Percentiles rank a stretch among this genome's conserved stretches.
phyloP scores from a whole-genome alignment of 2,888 invertebrate genomes.

The Camptogramma bilineatum region DNA sequence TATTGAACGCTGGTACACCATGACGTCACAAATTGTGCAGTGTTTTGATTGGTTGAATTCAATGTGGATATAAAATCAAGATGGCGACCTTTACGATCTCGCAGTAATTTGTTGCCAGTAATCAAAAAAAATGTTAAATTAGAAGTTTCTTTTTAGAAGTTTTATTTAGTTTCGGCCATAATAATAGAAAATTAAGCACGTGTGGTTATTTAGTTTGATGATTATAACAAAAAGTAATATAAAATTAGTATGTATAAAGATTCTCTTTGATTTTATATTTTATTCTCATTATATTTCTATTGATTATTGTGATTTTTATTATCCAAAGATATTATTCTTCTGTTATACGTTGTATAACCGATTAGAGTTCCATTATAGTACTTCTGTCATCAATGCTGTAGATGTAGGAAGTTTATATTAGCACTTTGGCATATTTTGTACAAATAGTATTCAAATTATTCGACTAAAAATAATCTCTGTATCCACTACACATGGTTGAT shows the following conservation, averaged over 20 bases:
- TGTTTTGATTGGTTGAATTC: constrained; percentile 21
- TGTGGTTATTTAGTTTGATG: constrained; percentile 21
- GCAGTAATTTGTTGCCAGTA: constrained; percentile 27
- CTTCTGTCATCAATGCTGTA: constrained; percentile 29
- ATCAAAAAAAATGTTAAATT: constrained; percentile 3
- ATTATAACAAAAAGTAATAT: constrained; percentile 11
- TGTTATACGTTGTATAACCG: constrained; percentile 56
- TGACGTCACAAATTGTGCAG: constrained; percentile 33
- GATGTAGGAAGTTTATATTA: background rate
- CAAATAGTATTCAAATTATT: background rate
- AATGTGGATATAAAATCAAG: constrained; percentile 6
- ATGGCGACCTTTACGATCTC: constrained; percentile 21
- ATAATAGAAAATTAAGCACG: constrained; percentile 43
- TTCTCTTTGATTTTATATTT: constrained; percentile 35
- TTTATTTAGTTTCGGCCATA: constrained; percentile 49
- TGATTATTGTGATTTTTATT: constrained; percentile 54
- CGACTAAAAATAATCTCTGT: background rate
- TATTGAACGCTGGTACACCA: constrained; percentile 44
- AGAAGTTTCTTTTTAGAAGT: constrained; percentile 13
- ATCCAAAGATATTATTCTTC: constrained; percentile 62
- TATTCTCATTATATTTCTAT: constrained; percentile 42
- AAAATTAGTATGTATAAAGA: constrained; percentile 15
- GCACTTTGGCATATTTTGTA: background rate
- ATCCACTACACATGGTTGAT: constrained; percentile 3
- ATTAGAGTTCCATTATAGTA: constrained; percentile 33